These are phyloP conservation scores for Nothobranchius kuhntae DNA, from an alignment of 2,113 vertebrate species.

Conservation along the genomic window DNA sequence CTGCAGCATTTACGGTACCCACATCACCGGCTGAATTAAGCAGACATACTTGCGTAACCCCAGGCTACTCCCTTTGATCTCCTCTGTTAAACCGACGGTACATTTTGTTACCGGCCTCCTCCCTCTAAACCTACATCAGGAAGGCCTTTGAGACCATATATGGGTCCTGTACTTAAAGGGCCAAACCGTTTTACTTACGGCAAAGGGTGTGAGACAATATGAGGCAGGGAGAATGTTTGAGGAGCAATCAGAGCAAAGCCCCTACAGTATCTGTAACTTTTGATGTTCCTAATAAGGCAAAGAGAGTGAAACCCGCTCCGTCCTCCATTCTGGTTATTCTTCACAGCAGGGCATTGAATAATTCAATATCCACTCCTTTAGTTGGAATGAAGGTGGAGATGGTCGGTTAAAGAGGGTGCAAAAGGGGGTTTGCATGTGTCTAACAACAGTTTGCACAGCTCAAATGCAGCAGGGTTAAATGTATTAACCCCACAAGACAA, in stretches of 20 bases:
- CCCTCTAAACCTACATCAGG: conserved; percentile 43
- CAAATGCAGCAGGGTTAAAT: conserved; percentile 52
- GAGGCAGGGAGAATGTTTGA: conserved; percentile 26
- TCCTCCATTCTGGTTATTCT: conserved; percentile 40
- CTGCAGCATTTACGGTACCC: conserved; percentile 57
- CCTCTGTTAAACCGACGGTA: conserved; percentile 40
- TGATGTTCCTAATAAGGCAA: conserved; percentile 54
- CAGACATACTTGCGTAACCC: conserved; percentile 58
- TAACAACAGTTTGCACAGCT: conserved; percentile 44
- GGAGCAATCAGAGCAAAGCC: conserved; percentile 46
- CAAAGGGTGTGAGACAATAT: conserved; percentile 29
- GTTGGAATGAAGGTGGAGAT: conserved; percentile 26
- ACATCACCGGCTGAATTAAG: conserved; percentile 60
- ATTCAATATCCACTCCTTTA: conserved; percentile 42
- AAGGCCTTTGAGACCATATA: conserved; percentile 11
- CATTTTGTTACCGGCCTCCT: conserved; percentile 55
- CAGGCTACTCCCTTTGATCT: conserved; percentile 57
- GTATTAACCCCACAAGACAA: conserved; percentile 57
- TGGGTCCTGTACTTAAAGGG: conserved; percentile 30
- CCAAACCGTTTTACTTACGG: conserved; percentile 45
- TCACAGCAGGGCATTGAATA: conserved; percentile 53
- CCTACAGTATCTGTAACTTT: conserved; percentile 29
- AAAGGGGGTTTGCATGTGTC: conserved; percentile 27
- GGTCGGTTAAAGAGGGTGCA: conserved; percentile 24
- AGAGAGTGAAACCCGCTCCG: conserved; percentile 44